Evolutionary conservation across 2,797 vertebrate genomes (phyloP).

Genomic region (Chelon auratus): DNA sequence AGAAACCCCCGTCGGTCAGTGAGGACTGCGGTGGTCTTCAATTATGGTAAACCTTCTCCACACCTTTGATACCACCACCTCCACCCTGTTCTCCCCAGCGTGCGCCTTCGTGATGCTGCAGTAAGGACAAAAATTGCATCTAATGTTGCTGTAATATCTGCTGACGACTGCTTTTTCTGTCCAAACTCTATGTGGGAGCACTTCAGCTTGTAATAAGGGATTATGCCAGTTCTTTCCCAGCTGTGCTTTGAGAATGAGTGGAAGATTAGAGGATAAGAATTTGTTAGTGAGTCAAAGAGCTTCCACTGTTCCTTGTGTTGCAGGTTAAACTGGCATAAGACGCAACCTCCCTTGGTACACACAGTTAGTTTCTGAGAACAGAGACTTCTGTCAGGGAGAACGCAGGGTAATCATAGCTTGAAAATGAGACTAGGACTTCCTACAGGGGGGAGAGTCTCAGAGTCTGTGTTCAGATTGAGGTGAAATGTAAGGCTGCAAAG

Average conservation of each 20-base stretch:
- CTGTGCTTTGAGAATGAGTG: neutral
- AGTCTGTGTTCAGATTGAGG: constrained; percentile 2
- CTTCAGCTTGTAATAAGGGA: constrained; percentile 4
- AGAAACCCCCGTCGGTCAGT: constrained; percentile 40
- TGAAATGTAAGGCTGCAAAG: constrained; percentile 2
- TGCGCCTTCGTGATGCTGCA: constrained; percentile 3
- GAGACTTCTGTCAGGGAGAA: constrained; percentile 34
- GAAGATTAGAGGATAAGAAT: neutral
- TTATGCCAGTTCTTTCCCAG: neutral
- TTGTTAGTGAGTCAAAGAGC: constrained; percentile 6
- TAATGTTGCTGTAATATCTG: neutral
- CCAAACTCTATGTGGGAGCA: neutral
- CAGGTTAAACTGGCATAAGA: constrained; percentile 38
- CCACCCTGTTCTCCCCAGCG: constrained; percentile 1
- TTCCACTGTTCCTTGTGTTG: constrained; percentile 17
- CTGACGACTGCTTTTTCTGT: neutral
- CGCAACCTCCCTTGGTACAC: constrained; percentile 36
- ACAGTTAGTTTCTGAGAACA: constrained; percentile 26
- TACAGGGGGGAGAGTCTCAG: neutral
- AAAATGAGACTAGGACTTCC: constrained; percentile 36
- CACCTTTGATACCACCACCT: constrained; percentile 1
- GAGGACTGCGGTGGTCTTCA: neutral
- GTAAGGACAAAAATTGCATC: neutral
- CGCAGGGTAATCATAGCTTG: constrained; percentile 33
- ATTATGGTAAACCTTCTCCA: constrained; percentile 3